Evolutionary conservation across 2,888 invertebrate genomes (phyloP).

Genomic region (Atherix ibis): DNA sequence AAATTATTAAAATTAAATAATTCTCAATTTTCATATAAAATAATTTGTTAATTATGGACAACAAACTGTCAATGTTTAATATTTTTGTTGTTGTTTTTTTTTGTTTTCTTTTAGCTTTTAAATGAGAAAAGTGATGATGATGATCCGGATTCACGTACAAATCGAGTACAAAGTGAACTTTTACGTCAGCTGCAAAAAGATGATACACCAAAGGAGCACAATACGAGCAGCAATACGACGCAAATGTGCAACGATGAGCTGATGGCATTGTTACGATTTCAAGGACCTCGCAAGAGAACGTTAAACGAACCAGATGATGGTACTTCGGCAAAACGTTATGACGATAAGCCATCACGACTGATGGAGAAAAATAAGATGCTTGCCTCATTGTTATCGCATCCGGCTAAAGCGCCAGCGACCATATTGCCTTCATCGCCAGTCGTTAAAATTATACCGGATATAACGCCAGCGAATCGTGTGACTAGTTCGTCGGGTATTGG

Average conservation of each 20-base stretch:
- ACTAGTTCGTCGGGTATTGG: constrained; percentile 15
- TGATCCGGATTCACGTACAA: constrained; percentile 40
- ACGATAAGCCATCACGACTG: constrained; percentile 44
- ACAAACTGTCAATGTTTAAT: too few relatives aligned
- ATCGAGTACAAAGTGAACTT: constrained; percentile 34
- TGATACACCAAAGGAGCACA: constrained; percentile 22
- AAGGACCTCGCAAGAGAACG: constrained; percentile 41
- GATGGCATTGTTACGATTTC: constrained; percentile 28
- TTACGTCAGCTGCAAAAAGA: constrained; percentile 37
- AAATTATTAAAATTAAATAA: too few relatives aligned
- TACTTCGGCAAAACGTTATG: constrained; percentile 26
- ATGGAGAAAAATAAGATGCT: constrained; percentile 76
- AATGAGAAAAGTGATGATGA: constrained; percentile 73
- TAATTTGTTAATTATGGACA: too few relatives aligned
- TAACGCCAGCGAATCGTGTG: constrained; percentile 23
- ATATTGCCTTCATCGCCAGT: constrained; percentile 24
- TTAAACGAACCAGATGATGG: constrained; percentile 45
- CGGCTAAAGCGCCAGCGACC: constrained; percentile 43
- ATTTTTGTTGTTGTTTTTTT: too few relatives aligned
- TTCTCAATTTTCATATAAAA: too few relatives aligned
- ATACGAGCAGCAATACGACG: constrained; percentile 17
- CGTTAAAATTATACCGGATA: constrained; percentile 31
- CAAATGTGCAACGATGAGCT: constrained; percentile 30
- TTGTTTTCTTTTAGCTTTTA: constrained; percentile 55
- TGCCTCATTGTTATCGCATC: constrained; percentile 63